These are phyloP conservation scores for Cephonodes hylas DNA, from an alignment of 2,888 invertebrate genomes.

Conservation along the genomic window DNA sequence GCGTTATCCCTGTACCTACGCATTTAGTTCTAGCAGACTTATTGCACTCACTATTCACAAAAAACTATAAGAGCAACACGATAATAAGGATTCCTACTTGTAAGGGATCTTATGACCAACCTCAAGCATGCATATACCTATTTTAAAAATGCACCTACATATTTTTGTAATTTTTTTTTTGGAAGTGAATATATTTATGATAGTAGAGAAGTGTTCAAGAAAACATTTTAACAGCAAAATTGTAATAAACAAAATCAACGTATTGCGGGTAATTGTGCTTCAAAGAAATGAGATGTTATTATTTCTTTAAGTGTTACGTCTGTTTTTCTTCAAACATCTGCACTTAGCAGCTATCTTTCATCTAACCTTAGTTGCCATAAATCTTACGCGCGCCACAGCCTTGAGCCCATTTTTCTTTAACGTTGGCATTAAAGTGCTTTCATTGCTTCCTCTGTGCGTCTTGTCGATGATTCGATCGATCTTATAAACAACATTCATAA, in stretches of 20 bases:
- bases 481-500: conserved; percentile 8
- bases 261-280: background rate
- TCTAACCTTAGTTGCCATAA: conserved; percentile 48
- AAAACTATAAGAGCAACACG: too few species aligned
- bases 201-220: too few species aligned
- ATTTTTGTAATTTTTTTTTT: too few species aligned
- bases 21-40: background rate
- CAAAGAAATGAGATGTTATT: background rate
- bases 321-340: conserved; percentile 43
- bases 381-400: conserved; percentile 47
- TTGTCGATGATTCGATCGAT: conserved; percentile 45
- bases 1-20: background rate
- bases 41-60: background rate
- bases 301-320: conserved; percentile 35
- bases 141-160: too few species aligned
- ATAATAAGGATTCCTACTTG: too few species aligned
- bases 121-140: too few species aligned
- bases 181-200: too few species aligned
- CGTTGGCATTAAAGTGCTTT: conserved; percentile 56
- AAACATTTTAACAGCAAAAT: background rate
- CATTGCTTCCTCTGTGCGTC: conserved; percentile 60
- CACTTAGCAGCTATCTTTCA: conserved; percentile 44
- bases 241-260: background rate
- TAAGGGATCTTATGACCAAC: too few species aligned
- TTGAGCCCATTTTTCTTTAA: conserved; percentile 59